These are phyloP conservation scores for Orthosia gothica DNA, from an alignment of 2,888 invertebrate genomes.

Conservation along the genomic window DNA sequence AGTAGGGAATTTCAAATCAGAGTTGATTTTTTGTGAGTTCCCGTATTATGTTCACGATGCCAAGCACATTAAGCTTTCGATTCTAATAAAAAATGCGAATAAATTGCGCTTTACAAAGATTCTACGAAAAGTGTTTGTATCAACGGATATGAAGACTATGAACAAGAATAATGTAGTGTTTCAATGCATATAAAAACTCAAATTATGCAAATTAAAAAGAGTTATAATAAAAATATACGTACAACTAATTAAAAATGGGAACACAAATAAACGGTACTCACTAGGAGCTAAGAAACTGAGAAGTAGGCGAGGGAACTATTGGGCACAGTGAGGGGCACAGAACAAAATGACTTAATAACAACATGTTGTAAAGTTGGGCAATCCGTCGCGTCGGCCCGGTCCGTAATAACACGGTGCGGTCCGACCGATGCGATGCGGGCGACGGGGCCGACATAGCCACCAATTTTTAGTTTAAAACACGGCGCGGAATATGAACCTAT, in stretches of 20 bases:
- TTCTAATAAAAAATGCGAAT: neutral
- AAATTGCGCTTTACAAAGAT: slow-evolving; percentile 2
- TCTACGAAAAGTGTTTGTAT: slow-evolving; percentile 13
- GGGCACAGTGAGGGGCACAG: slow-evolving; percentile 60
- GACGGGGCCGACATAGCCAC: slow-evolving; percentile 59
- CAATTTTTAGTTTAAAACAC: slow-evolving; percentile 66
- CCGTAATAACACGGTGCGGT: slow-evolving; percentile 63
- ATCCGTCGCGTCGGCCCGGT: slow-evolving; percentile 65
- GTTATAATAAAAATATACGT: slow-evolving; percentile 27
- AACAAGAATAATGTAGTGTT: slow-evolving; percentile 9
- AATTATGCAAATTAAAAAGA: slow-evolving; percentile 42
- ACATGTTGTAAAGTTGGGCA: slow-evolving; percentile 68
- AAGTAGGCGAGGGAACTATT: slow-evolving; percentile 50
- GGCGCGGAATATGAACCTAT: slow-evolving; percentile 15
- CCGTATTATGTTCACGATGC: slow-evolving; percentile 1
- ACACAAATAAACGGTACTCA: slow-evolving; percentile 36
- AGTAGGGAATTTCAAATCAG: slow-evolving; percentile 27
- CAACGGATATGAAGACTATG: slow-evolving; percentile 15
- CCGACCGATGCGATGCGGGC: slow-evolving; percentile 67
- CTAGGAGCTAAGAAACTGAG: slow-evolving; percentile 30
- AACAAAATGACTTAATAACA: slow-evolving; percentile 71
- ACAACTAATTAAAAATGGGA: slow-evolving; percentile 49
- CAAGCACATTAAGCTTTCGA: neutral
- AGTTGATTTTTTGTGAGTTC: slow-evolving; percentile 21
- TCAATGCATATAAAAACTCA: slow-evolving; percentile 21